Evolutionary conservation across 23 tunicate genomes (phyloP).

Genomic region (Diplosoma virens): DNA sequence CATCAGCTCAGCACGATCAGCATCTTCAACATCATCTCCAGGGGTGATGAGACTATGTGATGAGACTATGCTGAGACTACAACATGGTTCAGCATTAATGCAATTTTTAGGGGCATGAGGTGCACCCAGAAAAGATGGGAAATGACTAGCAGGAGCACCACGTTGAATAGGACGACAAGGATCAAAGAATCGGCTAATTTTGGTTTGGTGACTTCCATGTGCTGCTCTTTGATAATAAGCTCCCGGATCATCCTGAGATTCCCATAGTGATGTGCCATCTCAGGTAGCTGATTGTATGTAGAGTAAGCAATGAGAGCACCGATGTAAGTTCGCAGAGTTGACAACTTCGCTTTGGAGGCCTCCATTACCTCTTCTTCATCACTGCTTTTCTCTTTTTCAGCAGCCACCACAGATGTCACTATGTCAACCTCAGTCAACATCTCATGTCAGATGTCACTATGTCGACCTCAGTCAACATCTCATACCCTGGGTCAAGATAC

Average conservation of each 20-base stretch:
- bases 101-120: constrained; percentile 22
- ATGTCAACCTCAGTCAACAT: constrained; percentile 21
- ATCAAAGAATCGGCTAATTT: constrained; percentile 19
- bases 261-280: constrained; percentile 38
- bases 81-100: not conserved
- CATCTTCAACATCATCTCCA: constrained; percentile 7
- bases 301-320: constrained; percentile 33
- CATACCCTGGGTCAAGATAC: constrained; percentile 27
- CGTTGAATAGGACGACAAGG: constrained; percentile 25
- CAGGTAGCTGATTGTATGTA: constrained; percentile 24
- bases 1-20: constrained; percentile 11
- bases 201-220: constrained; percentile 28
- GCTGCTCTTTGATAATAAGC: constrained; percentile 31
- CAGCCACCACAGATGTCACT: constrained; percentile 34
- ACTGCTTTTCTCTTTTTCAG: constrained; percentile 32
- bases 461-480: too few relatives aligned
- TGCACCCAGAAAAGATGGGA: constrained; percentile 15
- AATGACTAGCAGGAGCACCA: constrained; percentile 20
- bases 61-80: too few relatives aligned
- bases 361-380: constrained; percentile 31
- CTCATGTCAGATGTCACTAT: too few relatives aligned
- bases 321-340: constrained; percentile 26
- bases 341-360: constrained; percentile 31
- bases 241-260: constrained; percentile 36
- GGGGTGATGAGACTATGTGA: constrained; percentile 3